These are phyloP conservation scores for Numida meleagris DNA, from an alignment of 2,113 vertebrate genomes.

Conservation along the genomic window DNA sequence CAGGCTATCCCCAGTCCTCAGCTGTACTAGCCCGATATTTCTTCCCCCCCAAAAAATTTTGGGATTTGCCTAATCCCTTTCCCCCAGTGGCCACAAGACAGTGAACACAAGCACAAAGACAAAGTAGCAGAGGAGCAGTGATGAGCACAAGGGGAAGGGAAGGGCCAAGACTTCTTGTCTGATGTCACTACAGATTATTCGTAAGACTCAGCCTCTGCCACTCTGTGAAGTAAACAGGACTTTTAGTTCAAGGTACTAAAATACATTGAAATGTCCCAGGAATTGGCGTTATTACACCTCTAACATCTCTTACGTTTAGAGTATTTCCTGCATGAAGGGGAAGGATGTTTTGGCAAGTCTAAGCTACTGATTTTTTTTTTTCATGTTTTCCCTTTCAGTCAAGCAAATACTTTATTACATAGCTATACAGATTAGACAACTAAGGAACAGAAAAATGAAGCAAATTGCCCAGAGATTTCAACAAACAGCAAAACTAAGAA, in stretches of 20 bases:
- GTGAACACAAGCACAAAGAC: neutral
- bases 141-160: neutral
- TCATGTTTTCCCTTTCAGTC: neutral
- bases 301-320: neutral
- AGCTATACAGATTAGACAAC: neutral
- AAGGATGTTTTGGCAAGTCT: neutral
- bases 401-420: neutral
- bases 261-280: neutral
- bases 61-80: neutral
- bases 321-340: neutral
- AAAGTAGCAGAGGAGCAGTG: neutral
- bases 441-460: neutral
- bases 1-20: neutral
- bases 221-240: constrained; percentile 1
- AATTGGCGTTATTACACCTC: neutral
- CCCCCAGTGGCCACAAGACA: neutral
- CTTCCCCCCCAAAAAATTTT: neutral
- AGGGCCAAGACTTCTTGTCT: neutral
- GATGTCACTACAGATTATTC: neutral
- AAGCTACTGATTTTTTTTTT: neutral
- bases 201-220: neutral
- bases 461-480: neutral
- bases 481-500: neutral
- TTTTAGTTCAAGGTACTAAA: neutral
- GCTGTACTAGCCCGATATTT: neutral